Evolutionary conservation across 2,888 invertebrate species (phyloP).

Genomic region (Idaea biselata): DNA sequence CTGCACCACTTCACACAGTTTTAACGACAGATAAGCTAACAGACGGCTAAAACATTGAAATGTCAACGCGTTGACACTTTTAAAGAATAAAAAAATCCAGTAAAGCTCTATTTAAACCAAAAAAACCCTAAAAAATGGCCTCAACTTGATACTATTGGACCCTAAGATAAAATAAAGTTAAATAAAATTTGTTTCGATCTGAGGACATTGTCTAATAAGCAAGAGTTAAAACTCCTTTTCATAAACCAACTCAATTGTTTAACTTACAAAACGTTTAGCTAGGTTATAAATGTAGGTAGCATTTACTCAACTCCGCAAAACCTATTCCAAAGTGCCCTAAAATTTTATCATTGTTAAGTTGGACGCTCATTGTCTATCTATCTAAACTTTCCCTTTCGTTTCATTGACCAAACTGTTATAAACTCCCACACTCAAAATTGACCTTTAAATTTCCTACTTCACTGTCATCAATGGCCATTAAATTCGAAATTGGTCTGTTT

Average conservation of each 20-base stretch:
- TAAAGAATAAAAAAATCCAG: slow-evolving; percentile 33
- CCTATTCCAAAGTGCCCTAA: not conserved
- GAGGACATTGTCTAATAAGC: not conserved
- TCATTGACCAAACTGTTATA: slow-evolving; percentile 15
- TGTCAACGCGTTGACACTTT: slow-evolving; percentile 25
- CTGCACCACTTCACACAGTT: slow-evolving; percentile 41
- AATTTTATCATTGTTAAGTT: slow-evolving; percentile 1
- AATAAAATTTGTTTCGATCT: not conserved
- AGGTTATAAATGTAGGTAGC: not conserved
- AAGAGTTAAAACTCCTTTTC: not conserved
- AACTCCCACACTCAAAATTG: slow-evolving; percentile 40
- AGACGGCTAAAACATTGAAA: slow-evolving; percentile 39
- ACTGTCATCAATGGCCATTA: slow-evolving; percentile 26
- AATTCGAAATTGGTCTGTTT: slow-evolving; percentile 50
- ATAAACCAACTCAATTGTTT: not conserved
- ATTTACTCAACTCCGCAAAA: not conserved
- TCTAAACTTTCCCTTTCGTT: not conserved
- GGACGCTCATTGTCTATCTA: not conserved
- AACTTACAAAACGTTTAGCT: not conserved
- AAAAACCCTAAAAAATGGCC: slow-evolving; percentile 26
- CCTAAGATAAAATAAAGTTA: not conserved
- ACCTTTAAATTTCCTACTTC: slow-evolving; percentile 34
- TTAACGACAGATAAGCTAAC: slow-evolving; percentile 44
- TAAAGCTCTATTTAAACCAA: slow-evolving; percentile 22
- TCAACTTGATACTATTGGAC: slow-evolving; percentile 9